Evolutionary conservation across 2,113 vertebrate species (phyloP), one percentile per base, ranked within the genome.

Genomic region (Corydoras sp.): DNA sequence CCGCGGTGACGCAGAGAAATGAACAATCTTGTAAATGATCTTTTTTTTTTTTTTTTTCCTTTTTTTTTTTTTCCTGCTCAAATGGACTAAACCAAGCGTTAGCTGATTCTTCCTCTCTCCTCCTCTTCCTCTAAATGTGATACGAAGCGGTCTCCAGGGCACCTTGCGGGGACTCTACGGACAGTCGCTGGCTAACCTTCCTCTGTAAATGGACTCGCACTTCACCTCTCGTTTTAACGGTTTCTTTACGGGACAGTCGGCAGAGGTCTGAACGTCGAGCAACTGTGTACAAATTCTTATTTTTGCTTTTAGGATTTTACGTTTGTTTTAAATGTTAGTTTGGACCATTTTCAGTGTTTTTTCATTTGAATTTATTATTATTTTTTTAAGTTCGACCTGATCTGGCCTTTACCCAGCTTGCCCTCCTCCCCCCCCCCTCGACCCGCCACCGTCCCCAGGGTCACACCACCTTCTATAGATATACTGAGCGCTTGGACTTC

Each of bases 401-500:
- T 49, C 5, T 9, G 4, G 74, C 50, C 58, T 68, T 51, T 18
- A 31, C 35, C 24, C 14, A n/a, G 54, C 54, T 53, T 56, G n/a
- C 54, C 54, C 54, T 3, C 12, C 49, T 31, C 35, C 35, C 35
- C 58, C 50, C 58, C 58, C 14, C 18, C 49, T 10, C 55, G 30
- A 43, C 31, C 10, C 51, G 11, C 51, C 10, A 24, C 9, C 10
- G 10, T 10, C 51, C 10, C 51, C 13, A 9, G 51, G 51, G 13
- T 53, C 13, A 10, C 35, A 43, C 35, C 35, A 4, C 35, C 35
- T 43, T 43, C 35, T 43, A 43, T 43, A 43, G 35, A 73, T 85
- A 84, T 85, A 84, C 87, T 92, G 88, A 92, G 88, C 81, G 86
- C 86, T 84, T 86, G 87, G 86, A 56, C 32, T 81, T 81, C 83